A percentile compares a stretch with the other conserved stretches of the same genome.
phyloP scores from a whole-genome alignment of 2,113 vertebrate genomes.

The Colistium nudipinnis region DNA sequence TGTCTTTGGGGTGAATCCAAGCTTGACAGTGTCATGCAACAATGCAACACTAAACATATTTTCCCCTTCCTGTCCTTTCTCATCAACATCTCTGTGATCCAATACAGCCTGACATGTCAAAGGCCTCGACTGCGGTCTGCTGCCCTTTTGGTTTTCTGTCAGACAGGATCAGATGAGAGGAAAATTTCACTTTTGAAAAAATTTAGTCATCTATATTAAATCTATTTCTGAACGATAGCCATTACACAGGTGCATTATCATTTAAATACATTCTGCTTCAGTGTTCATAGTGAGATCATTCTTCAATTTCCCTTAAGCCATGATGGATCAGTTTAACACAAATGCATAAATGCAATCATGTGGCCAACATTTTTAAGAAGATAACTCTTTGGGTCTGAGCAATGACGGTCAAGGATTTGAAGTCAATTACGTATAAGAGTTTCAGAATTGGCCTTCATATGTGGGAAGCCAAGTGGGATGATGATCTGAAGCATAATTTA shows the following conservation, averaged over 20 bases:
- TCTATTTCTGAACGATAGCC: not conserved
- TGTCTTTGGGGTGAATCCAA: conserved; percentile 7
- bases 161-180: conserved; percentile 17
- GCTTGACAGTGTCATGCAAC: conserved; percentile 10
- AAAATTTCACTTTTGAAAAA: conserved; percentile 5
- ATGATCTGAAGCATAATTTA: not conserved
- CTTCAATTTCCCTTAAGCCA: not conserved
- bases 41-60: conserved; percentile 1
- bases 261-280: not conserved
- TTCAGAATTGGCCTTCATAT: too few species aligned
- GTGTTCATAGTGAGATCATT: not conserved
- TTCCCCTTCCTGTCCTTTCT: conserved; percentile 13
- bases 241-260: not conserved
- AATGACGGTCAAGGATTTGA: not conserved
- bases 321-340: too few species aligned
- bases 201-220: conserved; percentile 7
- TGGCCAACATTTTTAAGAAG: not conserved
- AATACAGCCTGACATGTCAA: conserved; percentile 33
- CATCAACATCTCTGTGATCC: conserved; percentile 20
- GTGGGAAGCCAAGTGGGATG: too few species aligned
- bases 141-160: conserved; percentile 43
- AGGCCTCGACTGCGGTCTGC: not conserved
- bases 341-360: too few species aligned
- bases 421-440: not conserved
- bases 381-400: not conserved